Conservation (phyloP, 2,113 vertebrate genomes). For the Falcunculus frontatus region DNA sequence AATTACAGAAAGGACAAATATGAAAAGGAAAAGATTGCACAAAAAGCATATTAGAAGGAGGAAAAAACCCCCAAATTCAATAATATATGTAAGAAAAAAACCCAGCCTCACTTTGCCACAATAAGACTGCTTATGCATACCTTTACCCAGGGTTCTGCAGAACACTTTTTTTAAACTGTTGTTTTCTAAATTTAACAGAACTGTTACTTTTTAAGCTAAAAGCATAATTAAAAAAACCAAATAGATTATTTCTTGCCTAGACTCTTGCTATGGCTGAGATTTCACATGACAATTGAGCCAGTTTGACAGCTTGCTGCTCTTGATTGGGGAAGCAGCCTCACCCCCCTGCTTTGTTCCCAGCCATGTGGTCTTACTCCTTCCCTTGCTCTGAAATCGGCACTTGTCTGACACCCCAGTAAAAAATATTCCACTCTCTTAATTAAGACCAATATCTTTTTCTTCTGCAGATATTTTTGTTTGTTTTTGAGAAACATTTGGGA, state of each 20-base stretch:
- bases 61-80: background rate
- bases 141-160: background rate
- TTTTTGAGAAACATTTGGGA: background rate
- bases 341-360: slow-evolving; percentile 21
- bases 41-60: background rate
- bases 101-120: background rate
- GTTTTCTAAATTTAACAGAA: background rate
- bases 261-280: background rate
- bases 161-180: background rate
- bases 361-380: background rate
- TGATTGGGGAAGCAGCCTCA: background rate
- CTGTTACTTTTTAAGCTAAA: background rate
- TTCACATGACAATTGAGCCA: slow-evolving; percentile 31
- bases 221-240: background rate
- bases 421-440: background rate
- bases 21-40: background rate
- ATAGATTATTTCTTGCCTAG: background rate
- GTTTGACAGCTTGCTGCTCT: background rate
- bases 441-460: background rate
- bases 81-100: background rate
- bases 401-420: background rate
- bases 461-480: background rate
- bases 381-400: background rate
- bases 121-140: background rate
- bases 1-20: background rate